phyloP scores from a whole-genome alignment of 2,888 invertebrate species.

The Fragum sueziense region DNA sequence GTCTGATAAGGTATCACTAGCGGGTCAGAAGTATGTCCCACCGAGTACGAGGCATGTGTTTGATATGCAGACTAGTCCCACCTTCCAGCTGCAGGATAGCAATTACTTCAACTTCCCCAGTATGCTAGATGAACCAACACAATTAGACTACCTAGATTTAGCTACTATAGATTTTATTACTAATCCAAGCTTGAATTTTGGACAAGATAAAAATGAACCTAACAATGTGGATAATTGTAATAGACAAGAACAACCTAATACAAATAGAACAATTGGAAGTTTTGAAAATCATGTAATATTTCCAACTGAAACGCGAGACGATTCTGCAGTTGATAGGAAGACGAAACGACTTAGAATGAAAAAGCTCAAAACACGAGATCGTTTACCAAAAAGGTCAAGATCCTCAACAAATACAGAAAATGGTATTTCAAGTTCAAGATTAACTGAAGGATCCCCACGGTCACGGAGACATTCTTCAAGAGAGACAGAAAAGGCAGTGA shows the following conservation, averaged over 20 bases:
- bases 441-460: background rate
- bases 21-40: slow-evolving; percentile 16
- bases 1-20: slow-evolving; percentile 13
- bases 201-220: slow-evolving; percentile 45
- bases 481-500: background rate
- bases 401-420: background rate
- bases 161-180: slow-evolving; percentile 58
- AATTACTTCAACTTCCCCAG: slow-evolving; percentile 59
- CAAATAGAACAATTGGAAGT: slow-evolving; percentile 11
- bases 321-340: slow-evolving; percentile 21
- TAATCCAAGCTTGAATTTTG: slow-evolving; percentile 51
- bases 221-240: slow-evolving; percentile 33
- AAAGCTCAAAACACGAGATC: slow-evolving; percentile 43
- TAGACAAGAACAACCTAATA: slow-evolving; percentile 13
- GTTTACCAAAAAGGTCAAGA: slow-evolving; percentile 25
- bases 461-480: background rate
- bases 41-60: slow-evolving; percentile 34
- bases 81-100: slow-evolving; percentile 49
- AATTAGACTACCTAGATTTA: slow-evolving; percentile 58
- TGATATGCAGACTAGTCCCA: slow-evolving; percentile 54
- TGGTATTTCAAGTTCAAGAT: background rate
- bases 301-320: slow-evolving; percentile 2
- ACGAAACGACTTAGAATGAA: slow-evolving; percentile 45
- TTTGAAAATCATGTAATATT: slow-evolving; percentile 16
- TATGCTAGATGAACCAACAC: slow-evolving; percentile 58